A percentile compares a stretch with the other conserved stretches of the same genome.
These are phyloP conservation scores for Glossophaga mutica DNA, from an alignment of 2,797 vertebrate genomes.

Conservation along the genomic window DNA sequence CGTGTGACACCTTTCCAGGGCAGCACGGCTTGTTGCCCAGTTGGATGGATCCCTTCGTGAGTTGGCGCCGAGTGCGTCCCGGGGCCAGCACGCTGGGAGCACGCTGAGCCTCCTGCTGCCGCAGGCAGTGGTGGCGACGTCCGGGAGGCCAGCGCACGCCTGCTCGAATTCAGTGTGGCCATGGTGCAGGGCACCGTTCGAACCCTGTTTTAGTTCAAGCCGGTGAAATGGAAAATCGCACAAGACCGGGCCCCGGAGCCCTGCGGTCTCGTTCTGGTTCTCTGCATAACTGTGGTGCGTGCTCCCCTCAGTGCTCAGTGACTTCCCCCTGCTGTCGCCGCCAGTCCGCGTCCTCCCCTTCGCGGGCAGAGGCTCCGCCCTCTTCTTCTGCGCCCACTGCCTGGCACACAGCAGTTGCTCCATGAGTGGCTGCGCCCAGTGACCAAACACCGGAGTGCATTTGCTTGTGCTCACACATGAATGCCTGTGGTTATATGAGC, in stretches of 20 bases:
- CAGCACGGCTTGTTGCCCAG: neutral
- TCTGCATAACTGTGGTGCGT: too few species aligned
- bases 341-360: fast-evolving
- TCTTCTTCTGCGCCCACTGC: neutral
- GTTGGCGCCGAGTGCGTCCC: neutral
- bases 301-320: too few species aligned
- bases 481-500: too few species aligned
- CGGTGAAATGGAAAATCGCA: neutral
- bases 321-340: neutral
- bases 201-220: neutral
- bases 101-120: neutral
- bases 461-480: neutral
- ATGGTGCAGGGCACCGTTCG: neutral
- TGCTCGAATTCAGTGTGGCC: neutral
- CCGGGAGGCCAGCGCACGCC: neutral
- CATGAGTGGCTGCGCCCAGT: neutral
- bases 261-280: neutral
- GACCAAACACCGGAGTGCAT: neutral
- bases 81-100: neutral
- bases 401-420: too few species aligned
- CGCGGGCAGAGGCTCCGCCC: neutral
- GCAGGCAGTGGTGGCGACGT: neutral
- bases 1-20: neutral
- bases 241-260: neutral
- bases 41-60: neutral